These are phyloP conservation scores for Eulemur mongoz DNA, from an alignment of 2,797 vertebrate genomes.

Conservation along the genomic window DNA sequence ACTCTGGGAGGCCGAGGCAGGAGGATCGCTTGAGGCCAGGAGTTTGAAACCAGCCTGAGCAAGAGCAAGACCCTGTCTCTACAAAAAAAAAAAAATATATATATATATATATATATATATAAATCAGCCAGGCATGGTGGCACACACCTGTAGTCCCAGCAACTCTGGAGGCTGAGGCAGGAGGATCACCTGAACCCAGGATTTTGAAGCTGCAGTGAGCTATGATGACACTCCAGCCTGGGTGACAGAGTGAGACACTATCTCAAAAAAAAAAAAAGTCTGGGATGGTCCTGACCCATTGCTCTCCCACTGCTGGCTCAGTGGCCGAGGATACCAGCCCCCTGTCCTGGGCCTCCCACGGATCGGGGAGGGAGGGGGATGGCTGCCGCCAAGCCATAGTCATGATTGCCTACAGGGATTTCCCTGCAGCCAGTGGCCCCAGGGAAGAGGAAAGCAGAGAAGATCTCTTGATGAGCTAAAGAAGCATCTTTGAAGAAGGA, in stretches of 20 bases:
- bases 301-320: neutral
- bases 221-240: neutral
- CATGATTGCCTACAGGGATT: rapidly evolving
- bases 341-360: neutral
- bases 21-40: neutral
- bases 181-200: neutral
- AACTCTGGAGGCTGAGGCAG: neutral
- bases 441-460: neutral
- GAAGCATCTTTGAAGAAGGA: neutral
- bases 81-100: neutral
- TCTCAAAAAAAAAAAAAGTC: neutral
- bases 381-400: neutral
- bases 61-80: neutral
- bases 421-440: neutral
- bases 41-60: neutral
- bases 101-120: too few species aligned
- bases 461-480: neutral
- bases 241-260: neutral
- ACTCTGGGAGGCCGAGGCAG: neutral
- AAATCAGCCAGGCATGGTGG: neutral
- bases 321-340: neutral
- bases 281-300: neutral
- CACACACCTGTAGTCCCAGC: neutral
- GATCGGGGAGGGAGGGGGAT: too few species aligned
- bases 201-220: neutral